These are phyloP conservation scores for Trichoplax adhaerens DNA, from an alignment of 37 sponge, comb jelly and placozoan species.

Conservation along the genomic window DNA sequence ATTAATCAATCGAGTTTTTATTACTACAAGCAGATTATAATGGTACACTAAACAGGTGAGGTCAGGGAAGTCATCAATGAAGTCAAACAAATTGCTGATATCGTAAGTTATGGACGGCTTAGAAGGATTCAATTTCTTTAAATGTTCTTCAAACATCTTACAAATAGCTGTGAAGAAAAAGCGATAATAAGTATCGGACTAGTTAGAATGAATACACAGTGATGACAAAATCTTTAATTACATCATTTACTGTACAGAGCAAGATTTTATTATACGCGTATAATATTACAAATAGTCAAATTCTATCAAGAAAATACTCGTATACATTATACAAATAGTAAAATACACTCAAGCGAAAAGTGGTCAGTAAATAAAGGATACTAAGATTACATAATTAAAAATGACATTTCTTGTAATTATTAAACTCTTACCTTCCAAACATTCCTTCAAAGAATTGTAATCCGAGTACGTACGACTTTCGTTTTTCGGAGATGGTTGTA, in stretches of 20 bases:
- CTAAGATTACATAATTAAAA: too few species aligned
- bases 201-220: not conserved
- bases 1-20: not conserved
- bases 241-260: not conserved
- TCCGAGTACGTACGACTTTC: constrained; percentile 84
- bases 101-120: constrained; percentile 90
- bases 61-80: constrained; percentile 77
- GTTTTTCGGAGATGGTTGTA: constrained; percentile 63
- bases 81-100: constrained; percentile 90
- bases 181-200: not conserved
- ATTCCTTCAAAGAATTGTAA: constrained; percentile 76
- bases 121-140: constrained; percentile 72
- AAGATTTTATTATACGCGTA: not conserved
- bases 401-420: too few species aligned
- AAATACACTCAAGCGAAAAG: not conserved
- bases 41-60: constrained; percentile 78
- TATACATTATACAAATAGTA: constrained; percentile 4
- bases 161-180: constrained; percentile 44
- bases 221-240: not conserved
- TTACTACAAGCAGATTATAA: not conserved
- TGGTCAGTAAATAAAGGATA: too few species aligned
- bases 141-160: constrained; percentile 95
- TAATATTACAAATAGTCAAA: not conserved
- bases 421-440: constrained; percentile 55
- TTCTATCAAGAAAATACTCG: not conserved